These are phyloP conservation scores for Geodia barretti DNA, from an alignment of 37 sponge, comb jelly and placozoan species.

Conservation along the genomic window DNA sequence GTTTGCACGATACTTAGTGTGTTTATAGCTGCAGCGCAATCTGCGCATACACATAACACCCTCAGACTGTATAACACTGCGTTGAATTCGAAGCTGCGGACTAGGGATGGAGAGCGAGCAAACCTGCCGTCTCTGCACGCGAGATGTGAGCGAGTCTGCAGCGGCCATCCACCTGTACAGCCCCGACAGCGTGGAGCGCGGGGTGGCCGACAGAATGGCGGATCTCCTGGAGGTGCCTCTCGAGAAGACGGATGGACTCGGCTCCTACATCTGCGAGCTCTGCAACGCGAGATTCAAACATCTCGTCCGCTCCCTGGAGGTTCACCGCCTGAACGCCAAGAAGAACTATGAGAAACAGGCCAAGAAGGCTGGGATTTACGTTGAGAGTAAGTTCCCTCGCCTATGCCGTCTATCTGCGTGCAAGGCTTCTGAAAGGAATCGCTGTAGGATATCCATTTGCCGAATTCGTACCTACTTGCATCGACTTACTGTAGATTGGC, in stretches of 20 bases:
- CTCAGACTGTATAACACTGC: no score
- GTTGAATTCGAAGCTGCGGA: no score
- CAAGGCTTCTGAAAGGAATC: no score
- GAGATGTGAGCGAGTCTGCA: not conserved
- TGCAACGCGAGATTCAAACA: not conserved
- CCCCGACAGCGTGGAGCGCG: not conserved
- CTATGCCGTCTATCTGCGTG: not conserved
- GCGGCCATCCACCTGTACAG: not conserved
- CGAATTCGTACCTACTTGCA: no score
- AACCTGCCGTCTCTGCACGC: not conserved
- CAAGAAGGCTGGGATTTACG: not conserved
- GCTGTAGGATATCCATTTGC: no score
- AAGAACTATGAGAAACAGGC: not conserved
- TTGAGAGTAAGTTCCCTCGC: no score
- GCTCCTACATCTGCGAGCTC: not conserved
- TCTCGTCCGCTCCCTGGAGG: not conserved
- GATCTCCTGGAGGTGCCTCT: not conserved
- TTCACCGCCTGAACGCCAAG: not conserved
- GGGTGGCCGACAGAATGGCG: not conserved
- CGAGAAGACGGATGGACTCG: not conserved
- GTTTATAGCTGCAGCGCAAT: no score
- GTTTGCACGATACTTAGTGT: no score
- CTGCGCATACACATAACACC: no score
- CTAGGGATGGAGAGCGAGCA: not conserved
- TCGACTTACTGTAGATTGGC: no score